Conservation (phyloP, 2,888 invertebrate species). For the Phytoseiulus persimilis region DNA sequence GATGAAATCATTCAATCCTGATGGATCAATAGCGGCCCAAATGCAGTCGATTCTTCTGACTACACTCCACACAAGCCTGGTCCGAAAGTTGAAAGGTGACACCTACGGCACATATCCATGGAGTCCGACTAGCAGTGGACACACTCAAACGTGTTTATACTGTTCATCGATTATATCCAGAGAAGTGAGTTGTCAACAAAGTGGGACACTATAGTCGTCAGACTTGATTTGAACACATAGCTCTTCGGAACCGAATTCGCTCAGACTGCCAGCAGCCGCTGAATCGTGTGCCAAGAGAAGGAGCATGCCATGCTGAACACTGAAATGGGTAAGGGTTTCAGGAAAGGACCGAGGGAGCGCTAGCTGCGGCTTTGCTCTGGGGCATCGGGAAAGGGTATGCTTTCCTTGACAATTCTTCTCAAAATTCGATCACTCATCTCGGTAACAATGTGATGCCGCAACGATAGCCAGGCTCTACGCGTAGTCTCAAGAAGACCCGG, state of each 20-base stretch:
- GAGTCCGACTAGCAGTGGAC: neutral
- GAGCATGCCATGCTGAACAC: neutral
- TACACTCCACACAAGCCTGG: neutral
- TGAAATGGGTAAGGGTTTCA: neutral
- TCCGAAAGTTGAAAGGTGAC: neutral
- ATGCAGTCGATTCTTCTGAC: no score
- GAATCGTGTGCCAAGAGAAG: neutral
- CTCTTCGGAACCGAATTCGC: neutral
- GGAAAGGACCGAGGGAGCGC: neutral
- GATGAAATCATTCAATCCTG: no score
- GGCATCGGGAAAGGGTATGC: neutral
- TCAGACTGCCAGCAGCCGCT: neutral
- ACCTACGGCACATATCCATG: constrained; percentile 5
- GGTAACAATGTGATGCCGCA: neutral
- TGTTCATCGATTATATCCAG: neutral
- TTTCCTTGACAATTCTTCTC: neutral
- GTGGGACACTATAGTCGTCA: neutral
- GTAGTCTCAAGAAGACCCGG: neutral
- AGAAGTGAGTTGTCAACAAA: neutral
- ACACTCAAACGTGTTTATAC: neutral
- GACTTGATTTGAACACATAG: neutral
- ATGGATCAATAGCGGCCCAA: no score
- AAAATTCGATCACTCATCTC: neutral
- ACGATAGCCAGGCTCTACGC: neutral
- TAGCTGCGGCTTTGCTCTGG: neutral